phyloP scores from a whole-genome alignment of 2,888 invertebrate species.

The Microctonus hyperodae region DNA sequence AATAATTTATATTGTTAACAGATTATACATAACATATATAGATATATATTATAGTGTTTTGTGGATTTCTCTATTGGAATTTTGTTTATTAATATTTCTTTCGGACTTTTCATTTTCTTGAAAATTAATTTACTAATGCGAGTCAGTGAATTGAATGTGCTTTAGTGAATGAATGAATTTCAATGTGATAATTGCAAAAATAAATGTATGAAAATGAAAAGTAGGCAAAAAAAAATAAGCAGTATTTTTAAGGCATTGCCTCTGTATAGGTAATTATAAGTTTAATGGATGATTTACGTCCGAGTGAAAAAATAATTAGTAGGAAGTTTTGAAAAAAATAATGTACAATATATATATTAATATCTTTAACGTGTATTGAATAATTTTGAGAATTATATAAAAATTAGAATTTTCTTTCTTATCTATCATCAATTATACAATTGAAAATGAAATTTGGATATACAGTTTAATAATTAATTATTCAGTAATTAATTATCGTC shows the following conservation, averaged over 20 bases:
- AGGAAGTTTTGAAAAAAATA: background rate
- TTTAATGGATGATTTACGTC: conserved; percentile 28
- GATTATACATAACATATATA: too few species aligned
- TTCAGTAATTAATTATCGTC: background rate
- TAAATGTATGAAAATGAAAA: conserved; percentile 20
- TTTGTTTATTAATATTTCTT: background rate
- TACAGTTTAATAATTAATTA: too few species aligned
- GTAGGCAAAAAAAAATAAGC: conserved; percentile 36
- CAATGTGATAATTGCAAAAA: background rate
- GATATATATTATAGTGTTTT: background rate
- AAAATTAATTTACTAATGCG: background rate
- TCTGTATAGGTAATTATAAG: conserved; percentile 42
- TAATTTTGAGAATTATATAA: background rate
- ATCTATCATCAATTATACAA: background rate
- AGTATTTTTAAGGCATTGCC: conserved; percentile 49
- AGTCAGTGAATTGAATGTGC: conserved; percentile 9
- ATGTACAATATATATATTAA: background rate
- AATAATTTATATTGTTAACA: background rate
- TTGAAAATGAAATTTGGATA: background rate
- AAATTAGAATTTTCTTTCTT: background rate
- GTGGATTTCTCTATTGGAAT: background rate
- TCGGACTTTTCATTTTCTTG: background rate
- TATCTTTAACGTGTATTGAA: background rate
- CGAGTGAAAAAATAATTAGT: conserved; percentile 7
- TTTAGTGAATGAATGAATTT: conserved; percentile 8